Percentiles rank a stretch among this genome's conserved stretches.
phyloP scores from a whole-genome alignment of 2,888 invertebrate genomes.

The Electrophaes corylata region DNA sequence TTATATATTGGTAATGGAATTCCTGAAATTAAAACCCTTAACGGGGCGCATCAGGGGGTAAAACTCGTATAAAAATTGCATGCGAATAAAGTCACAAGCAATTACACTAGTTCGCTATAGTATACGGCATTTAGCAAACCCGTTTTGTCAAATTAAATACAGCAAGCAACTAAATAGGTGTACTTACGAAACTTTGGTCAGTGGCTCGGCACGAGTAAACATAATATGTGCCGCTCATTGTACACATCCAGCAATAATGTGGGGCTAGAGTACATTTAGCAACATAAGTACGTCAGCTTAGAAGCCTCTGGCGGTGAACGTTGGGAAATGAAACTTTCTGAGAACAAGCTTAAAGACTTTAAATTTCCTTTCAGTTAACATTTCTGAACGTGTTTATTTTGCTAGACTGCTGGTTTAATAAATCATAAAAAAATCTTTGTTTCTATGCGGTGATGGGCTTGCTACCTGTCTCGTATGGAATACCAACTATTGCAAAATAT shows the following conservation, averaged over 20 bases:
- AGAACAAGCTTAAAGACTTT: constrained; percentile 4
- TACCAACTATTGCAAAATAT: too few species aligned
- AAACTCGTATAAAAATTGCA: too few species aligned
- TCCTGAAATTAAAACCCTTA: too few species aligned
- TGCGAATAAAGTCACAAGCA: too few species aligned
- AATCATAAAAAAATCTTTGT: too few species aligned
- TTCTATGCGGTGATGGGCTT: too few species aligned
- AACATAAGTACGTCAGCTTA: constrained; percentile 2
- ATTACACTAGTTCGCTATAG: background rate
- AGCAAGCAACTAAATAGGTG: background rate
- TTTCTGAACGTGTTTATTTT: background rate
- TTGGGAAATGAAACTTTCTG: constrained; percentile 16
- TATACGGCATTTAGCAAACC: background rate
- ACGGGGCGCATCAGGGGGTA: too few species aligned
- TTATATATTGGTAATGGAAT: too few species aligned
- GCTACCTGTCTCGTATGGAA: too few species aligned
- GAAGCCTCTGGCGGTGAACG: constrained; percentile 5
- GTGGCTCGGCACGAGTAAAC: constrained; percentile 2
- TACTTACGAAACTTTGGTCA: background rate
- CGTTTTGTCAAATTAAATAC: background rate
- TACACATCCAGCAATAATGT: constrained; percentile 1
- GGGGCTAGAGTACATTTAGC: background rate
- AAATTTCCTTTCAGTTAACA: constrained; percentile 1
- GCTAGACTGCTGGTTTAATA: too few species aligned
- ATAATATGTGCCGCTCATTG: constrained; percentile 11